Conservation (phyloP, 2,888 invertebrate species). For the Hyles lineata region DNA sequence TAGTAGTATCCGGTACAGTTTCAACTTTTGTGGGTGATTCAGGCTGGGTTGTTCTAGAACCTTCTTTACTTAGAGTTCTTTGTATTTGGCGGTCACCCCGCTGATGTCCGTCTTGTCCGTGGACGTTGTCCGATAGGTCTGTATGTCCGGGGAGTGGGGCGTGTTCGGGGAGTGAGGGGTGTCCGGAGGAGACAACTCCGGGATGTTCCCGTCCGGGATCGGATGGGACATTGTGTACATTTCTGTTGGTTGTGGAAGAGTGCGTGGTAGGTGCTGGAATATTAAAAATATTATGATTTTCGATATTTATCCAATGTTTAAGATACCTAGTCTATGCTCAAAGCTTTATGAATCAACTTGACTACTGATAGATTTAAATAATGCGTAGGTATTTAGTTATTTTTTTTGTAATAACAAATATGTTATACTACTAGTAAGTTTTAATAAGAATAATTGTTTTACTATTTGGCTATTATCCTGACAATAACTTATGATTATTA, state of each 20-base stretch:
- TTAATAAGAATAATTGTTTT: too few relatives aligned
- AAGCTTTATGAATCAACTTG: too few relatives aligned
- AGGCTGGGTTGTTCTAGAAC: constrained; percentile 43
- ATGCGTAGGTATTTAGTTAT: too few relatives aligned
- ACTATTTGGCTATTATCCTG: too few relatives aligned
- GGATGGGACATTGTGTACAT: constrained; percentile 66
- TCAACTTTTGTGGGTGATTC: constrained; percentile 38
- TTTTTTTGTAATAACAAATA: too few relatives aligned
- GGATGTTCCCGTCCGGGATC: constrained; percentile 71
- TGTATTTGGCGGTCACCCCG: constrained; percentile 51
- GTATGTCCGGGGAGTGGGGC: constrained; percentile 62
- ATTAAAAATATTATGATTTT: not conserved
- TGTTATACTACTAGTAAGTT: too few relatives aligned
- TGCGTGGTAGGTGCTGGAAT: constrained; percentile 79
- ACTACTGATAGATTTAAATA: too few relatives aligned
- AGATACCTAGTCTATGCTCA: not conserved
- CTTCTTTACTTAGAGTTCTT: constrained; percentile 55
- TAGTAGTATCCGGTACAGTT: constrained; percentile 35
- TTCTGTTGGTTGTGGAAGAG: constrained; percentile 68
- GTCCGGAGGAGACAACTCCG: constrained; percentile 75
- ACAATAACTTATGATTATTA: too few relatives aligned
- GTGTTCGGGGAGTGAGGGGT: constrained; percentile 71
- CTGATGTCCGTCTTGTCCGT: constrained; percentile 53
- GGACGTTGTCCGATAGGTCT: constrained; percentile 53
- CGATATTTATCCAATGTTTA: not conserved